Conservation (phyloP, 2,113 vertebrate genomes). For the Chionis minor region DNA sequence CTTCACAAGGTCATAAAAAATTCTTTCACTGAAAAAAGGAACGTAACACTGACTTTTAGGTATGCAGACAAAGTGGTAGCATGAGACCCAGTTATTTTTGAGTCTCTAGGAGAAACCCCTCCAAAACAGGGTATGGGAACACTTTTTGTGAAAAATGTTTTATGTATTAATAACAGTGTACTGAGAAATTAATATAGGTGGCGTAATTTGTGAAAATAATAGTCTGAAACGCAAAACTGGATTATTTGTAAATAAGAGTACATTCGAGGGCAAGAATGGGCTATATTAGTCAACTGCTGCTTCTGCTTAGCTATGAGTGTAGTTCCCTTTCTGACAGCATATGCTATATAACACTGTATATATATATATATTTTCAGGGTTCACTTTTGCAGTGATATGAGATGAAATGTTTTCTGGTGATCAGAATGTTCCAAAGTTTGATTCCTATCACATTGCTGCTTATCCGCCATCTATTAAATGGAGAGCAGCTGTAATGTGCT, state of each 20-base stretch:
- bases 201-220: background rate
- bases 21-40: background rate
- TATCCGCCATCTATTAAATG: conserved; percentile 25
- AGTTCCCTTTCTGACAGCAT: background rate
- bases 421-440: conserved; percentile 18
- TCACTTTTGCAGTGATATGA: background rate
- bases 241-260: background rate
- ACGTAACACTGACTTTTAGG: background rate
- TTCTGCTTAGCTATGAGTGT: background rate
- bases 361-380: background rate
- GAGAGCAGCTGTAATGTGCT: conserved; percentile 1
- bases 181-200: background rate
- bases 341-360: background rate
- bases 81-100: background rate
- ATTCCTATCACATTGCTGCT: conserved; percentile 24
- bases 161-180: background rate
- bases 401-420: background rate
- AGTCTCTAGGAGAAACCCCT: background rate
- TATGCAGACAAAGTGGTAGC: background rate
- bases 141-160: background rate
- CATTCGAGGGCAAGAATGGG: background rate
- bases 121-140: background rate
- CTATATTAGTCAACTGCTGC: background rate
- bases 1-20: background rate
- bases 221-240: background rate